A percentile compares a stretch with the other conserved stretches of the same genome.
phyloP scores from a whole-genome alignment of 1,140 invertebrate species.

The Anagrus nilaparvatae region DNA sequence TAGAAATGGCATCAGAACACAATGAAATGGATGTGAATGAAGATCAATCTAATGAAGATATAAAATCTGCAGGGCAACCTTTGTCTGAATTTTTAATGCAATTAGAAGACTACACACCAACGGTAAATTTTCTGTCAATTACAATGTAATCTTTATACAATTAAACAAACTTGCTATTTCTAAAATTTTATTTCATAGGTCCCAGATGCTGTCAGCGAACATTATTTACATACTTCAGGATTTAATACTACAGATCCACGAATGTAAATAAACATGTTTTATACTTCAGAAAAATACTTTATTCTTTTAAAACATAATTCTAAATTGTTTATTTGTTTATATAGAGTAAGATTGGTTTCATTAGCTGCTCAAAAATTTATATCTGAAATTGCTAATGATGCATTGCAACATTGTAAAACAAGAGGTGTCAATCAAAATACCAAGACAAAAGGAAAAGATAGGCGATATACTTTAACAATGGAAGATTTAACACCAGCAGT shows the following conservation, averaged over 20 bases:
- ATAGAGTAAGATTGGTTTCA: conserved; percentile 76
- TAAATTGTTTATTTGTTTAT: conserved; percentile 23
- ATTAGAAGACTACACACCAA: conserved; percentile 87
- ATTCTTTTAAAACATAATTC: conserved; percentile 1
- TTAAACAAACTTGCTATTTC: conserved; percentile 8
- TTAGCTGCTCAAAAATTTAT: conserved; percentile 96
- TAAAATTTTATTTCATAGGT: conserved; percentile 49
- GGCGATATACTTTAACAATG: conserved; percentile 85
- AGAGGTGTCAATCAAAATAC: conserved; percentile 63
- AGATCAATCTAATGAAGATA: conserved; percentile 23
- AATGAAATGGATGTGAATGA: conserved; percentile 9
- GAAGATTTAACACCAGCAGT: conserved; percentile 92
- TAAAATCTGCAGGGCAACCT: conserved; percentile 44
- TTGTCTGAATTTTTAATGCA: conserved; percentile 64
- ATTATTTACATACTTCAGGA: conserved; percentile 79
- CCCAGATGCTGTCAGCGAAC: conserved; percentile 81
- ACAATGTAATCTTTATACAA: background rate
- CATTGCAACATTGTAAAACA: conserved; percentile 90
- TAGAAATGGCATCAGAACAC: conserved; percentile 8
- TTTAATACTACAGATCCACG: conserved; percentile 86
- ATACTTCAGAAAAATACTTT: conserved; percentile 1
- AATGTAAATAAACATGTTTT: conserved; percentile 51
- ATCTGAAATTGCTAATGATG: conserved; percentile 94
- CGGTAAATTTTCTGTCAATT: conserved; percentile 51
- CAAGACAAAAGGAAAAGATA: conserved; percentile 74